Evolutionary conservation across 2,888 invertebrate species (phyloP).

Genomic region (Microctonus aethiopoides): DNA sequence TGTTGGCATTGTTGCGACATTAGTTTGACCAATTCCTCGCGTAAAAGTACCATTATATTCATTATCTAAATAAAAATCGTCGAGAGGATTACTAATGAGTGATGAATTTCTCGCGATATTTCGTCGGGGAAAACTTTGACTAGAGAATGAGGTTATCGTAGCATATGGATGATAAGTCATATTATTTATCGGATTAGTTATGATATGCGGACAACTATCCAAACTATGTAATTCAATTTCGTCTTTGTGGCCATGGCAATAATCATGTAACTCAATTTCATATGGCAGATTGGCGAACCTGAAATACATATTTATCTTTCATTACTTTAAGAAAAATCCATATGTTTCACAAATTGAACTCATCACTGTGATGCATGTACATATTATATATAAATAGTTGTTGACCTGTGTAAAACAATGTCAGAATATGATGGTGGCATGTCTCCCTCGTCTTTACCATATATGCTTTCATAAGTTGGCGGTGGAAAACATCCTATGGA

Average conservation of each 20-base stretch:
- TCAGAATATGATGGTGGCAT: conserved; percentile 64
- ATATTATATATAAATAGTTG: background rate
- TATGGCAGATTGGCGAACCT: conserved; percentile 61
- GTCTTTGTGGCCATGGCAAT: conserved; percentile 52
- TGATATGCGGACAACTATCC: conserved; percentile 55
- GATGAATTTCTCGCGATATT: conserved; percentile 54
- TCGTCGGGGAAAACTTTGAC: conserved; percentile 56
- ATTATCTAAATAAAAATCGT: conserved; percentile 57
- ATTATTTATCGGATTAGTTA: conserved; percentile 51
- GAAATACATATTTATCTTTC: background rate
- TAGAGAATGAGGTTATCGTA: conserved; percentile 52
- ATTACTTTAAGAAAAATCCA: background rate
- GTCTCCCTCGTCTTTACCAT: conserved; percentile 64
- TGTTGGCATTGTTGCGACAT: background rate
- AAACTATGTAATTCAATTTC: conserved; percentile 59
- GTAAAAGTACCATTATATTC: conserved; percentile 45
- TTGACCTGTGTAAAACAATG: conserved; percentile 59
- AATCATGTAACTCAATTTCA: conserved; percentile 57
- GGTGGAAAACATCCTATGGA: conserved; percentile 69
- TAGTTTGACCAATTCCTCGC: background rate
- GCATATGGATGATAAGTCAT: conserved; percentile 50
- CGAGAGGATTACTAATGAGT: conserved; percentile 59
- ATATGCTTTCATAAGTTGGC: conserved; percentile 70
- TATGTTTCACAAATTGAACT: background rate
- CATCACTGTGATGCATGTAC: background rate